These are phyloP conservation scores for Acromyrmex charruanus DNA, from an alignment of 1,140 invertebrate species.

Conservation along the genomic window DNA sequence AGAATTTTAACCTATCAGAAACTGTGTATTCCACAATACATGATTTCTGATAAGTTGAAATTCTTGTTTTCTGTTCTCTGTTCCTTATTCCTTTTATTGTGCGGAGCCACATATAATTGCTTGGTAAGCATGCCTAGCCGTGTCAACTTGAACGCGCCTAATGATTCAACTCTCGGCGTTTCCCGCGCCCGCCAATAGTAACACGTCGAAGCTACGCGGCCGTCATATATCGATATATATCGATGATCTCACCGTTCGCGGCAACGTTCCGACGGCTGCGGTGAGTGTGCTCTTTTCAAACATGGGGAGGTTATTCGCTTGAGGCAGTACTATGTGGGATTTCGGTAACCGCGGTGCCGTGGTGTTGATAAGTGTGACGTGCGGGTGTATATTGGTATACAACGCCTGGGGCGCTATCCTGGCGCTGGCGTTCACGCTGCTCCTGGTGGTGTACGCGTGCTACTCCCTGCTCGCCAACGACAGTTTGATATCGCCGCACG, in stretches of 20 bases:
- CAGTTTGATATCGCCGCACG: conserved; percentile 79
- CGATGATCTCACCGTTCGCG: conserved; percentile 67
- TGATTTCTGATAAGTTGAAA: no score
- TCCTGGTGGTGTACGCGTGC: conserved; percentile 80
- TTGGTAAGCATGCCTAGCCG: no score
- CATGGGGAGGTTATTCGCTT: conserved; percentile 84
- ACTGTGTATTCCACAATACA: no score
- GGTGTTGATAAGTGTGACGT: conserved; percentile 80
- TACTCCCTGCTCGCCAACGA: conserved; percentile 83
- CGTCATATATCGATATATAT: conserved; percentile 53
- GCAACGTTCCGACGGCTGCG: conserved; percentile 65
- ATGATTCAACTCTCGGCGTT: neutral
- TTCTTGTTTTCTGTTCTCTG: no score
- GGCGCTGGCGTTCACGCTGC: conserved; percentile 75
- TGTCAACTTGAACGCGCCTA: no score
- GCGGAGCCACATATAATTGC: no score
- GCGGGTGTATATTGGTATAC: conserved; percentile 80
- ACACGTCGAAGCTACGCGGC: neutral
- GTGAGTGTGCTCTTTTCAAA: conserved; percentile 78
- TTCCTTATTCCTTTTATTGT: no score
- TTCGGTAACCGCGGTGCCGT: conserved; percentile 79
- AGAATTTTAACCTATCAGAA: no score
- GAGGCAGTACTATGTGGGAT: conserved; percentile 85
- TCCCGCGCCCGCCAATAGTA: neutral
- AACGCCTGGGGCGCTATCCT: conserved; percentile 81